Evolutionary conservation across 2,888 invertebrate species (phyloP), one percentile per base, ranked within the genome.

Genomic region (Sycophila texana): DNA sequence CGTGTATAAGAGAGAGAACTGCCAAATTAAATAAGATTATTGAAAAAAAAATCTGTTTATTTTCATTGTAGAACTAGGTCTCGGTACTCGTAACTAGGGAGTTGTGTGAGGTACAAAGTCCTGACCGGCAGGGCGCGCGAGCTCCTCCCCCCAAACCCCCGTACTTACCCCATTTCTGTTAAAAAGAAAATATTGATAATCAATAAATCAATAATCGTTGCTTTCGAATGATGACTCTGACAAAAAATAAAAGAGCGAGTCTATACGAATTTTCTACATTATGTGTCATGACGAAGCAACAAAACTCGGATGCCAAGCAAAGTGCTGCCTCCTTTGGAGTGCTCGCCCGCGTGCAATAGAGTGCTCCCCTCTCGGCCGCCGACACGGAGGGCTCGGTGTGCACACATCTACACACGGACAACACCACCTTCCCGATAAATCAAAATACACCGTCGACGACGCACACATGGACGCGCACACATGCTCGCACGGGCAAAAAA

Each of bases 1-100:
- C 26, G 70, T 73, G 78, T 77, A 73, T 77, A 81, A 81, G 81
- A 79, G 81, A 79, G 79, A 77, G 80, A 82, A 82, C 79, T 80
- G 80, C 74, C 82, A 82, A 82, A 82, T 77, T 53, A 79, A 74
- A 77, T 76, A 73, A 80, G 70, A 55, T 14, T 16, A 18, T 18
- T 68, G 39, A 39, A 47, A 39, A 57, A 26, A 3, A n/a, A 47
- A n/a, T n/a, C 30, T 39, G 39, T 39, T 39, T 39, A 39, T 39
- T 39, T 39, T 39, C 7, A 39, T 39, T 39, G 51, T 26, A 78
- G 71, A n/a, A 89, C 89, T 90, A 90, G 90, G 90, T 88, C 83
- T 89, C 90, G 90, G 90, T 90, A 90, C 90, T 90, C 90, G 90
- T 90, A 90, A 90, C 90, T 90, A 90, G 90, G 90, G 90, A 90